These are phyloP conservation scores for Chironomus riparius DNA, from an alignment of 2,888 invertebrate genomes.

Conservation along the genomic window DNA sequence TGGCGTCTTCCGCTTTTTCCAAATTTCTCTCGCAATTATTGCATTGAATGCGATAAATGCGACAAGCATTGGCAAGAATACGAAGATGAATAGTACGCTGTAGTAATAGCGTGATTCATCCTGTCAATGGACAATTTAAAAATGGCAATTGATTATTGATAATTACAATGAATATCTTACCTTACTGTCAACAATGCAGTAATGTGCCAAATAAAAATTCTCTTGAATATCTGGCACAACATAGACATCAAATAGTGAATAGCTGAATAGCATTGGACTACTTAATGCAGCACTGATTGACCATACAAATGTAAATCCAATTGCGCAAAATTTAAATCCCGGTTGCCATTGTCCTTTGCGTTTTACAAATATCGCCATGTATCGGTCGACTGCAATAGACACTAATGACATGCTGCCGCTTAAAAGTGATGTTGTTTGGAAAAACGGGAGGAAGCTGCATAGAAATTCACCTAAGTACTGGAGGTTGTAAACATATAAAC, in stretches of 20 bases:
- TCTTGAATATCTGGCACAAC: slow-evolving; percentile 12
- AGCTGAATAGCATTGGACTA: slow-evolving; percentile 12
- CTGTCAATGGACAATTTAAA: not conserved
- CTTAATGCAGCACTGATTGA: not conserved
- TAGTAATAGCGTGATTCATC: slow-evolving; percentile 3
- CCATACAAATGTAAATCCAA: not conserved
- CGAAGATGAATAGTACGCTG: slow-evolving; percentile 37
- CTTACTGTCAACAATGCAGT: not conserved
- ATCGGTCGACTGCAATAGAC: slow-evolving; percentile 31
- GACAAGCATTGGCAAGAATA: slow-evolving; percentile 44
- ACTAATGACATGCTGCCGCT: slow-evolving; percentile 47
- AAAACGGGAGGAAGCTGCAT: slow-evolving; percentile 37
- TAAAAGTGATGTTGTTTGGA: slow-evolving; percentile 45
- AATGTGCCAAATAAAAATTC: not conserved
- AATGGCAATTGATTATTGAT: not conserved
- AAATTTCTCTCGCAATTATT: slow-evolving; percentile 45
- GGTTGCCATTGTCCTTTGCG: not conserved
- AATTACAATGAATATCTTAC: not conserved
- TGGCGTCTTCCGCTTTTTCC: slow-evolving; percentile 41
- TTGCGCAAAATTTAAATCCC: not conserved
- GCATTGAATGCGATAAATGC: slow-evolving; percentile 46
- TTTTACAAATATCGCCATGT: slow-evolving; percentile 8
- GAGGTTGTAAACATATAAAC: not conserved
- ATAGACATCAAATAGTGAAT: not conserved
- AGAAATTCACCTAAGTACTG: not conserved